Conservation (phyloP, 2,113 vertebrate genomes). For the Merops nubicus region DNA sequence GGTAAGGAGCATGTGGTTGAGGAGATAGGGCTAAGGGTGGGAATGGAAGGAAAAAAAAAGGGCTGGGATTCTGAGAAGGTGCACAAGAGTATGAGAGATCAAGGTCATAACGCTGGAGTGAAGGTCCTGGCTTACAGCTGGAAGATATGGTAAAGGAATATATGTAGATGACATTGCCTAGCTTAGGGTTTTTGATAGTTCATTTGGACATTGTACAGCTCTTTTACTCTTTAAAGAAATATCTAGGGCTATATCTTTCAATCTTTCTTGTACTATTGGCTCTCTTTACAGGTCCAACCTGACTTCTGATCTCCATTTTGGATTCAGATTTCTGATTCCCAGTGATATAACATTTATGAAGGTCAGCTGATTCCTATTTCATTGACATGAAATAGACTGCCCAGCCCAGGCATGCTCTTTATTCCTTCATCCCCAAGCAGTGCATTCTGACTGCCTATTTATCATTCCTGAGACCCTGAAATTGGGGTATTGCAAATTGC, state of each 20-base stretch:
- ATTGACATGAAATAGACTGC: neutral
- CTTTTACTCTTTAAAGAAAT: neutral
- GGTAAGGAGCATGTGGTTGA: neutral
- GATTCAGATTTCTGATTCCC: neutral
- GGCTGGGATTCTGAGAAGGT: neutral
- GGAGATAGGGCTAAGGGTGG: neutral
- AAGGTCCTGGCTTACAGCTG: neutral
- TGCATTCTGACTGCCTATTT: slow-evolving; percentile 21
- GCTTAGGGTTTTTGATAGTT: neutral
- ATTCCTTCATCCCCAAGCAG: neutral
- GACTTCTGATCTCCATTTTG: neutral
- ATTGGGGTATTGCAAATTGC: neutral
- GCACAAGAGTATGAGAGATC: neutral
- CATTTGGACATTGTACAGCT: neutral
- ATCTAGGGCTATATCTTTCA: neutral
- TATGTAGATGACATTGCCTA: neutral
- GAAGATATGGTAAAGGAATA: neutral
- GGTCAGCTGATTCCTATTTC: slow-evolving; percentile 3
- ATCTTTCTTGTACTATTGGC: neutral
- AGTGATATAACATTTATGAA: neutral
- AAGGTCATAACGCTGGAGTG: neutral
- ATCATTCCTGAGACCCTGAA: neutral
- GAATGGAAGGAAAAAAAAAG: neutral
- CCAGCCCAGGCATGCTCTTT: neutral
- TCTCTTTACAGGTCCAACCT: neutral